Evolutionary conservation across 2,113 vertebrate species (phyloP), one percentile per base, ranked within the genome.

Genomic region (Cyprinodon brontotheroides): DNA sequence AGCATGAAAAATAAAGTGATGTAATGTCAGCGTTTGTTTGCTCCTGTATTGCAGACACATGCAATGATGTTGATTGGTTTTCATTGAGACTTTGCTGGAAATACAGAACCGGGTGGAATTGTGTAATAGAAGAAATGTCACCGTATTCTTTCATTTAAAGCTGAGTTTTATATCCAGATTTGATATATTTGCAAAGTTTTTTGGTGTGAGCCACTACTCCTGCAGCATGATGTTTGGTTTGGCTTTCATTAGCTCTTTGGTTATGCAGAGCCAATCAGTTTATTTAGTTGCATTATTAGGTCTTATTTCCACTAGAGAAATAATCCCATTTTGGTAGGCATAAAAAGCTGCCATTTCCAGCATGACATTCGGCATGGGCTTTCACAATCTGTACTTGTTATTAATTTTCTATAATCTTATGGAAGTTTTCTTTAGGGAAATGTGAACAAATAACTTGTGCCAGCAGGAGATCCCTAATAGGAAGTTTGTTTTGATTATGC

Each of bases 181-280:
- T 45, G 75, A 43, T 57, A 3, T 11, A 29, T 64, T 82, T 48
- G 74, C 69, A 29, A 29, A 29, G 80, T 69, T 53, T 68, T 70
- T 53, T 80, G 79, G n/a, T 75, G 71, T 66, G 79, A 74, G 70
- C 59, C 12, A 3, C 45, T 5, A 15, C 61, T 11, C 13, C 8
- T 47, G 8, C 37, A 36, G 48, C 22, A 2, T 0, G 48, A 65
- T n/a, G 47, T 68, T 36, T 61, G 66, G 60, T 77, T 64, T 65
- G 57, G 12, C 15, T 9, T 40, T 3, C 3, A 9, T 22, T 43
- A 53, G 65, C 50, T 60, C 64, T 68, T 65, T 67, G 48, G 29
- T 40, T 48, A 14, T 36, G n/a, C 14, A 48, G 10, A 39, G 0
- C 17, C 50, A n/a, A 57, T 11, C 20, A 15, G 20, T 47, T 45